Evolutionary conservation across 2,888 invertebrate species (phyloP).

Genomic region (Halictus ligatus): DNA sequence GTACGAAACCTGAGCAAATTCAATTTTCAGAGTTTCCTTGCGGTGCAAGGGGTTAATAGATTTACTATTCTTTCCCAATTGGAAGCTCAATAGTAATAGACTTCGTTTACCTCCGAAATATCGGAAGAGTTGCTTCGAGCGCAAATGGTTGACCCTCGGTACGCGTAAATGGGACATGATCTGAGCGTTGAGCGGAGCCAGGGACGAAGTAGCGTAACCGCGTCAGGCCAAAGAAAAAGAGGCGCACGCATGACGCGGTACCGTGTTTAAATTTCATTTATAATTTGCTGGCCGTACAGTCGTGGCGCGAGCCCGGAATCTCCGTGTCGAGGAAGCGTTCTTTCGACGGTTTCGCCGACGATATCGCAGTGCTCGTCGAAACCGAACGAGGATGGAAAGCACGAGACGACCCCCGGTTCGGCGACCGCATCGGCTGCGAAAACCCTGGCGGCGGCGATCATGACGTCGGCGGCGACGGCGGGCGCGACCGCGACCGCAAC

Average conservation of each 20-base stretch:
- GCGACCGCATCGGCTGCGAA: background rate
- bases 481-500: background rate
- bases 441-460: constrained; percentile 26
- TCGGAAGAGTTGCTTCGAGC: too few relatives aligned
- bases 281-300: constrained; percentile 82
- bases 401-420: constrained; percentile 7
- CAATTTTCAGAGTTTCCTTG: too few relatives aligned
- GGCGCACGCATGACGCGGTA: constrained; percentile 65
- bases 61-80: too few relatives aligned
- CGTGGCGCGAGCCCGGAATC: constrained; percentile 80
- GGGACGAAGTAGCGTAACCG: background rate
- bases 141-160: background rate
- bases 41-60: too few relatives aligned
- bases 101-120: too few relatives aligned
- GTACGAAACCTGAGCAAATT: too few relatives aligned
- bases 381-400: constrained; percentile 70
- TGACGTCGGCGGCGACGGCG: constrained; percentile 4
- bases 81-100: too few relatives aligned
- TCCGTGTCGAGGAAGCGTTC: constrained; percentile 64
- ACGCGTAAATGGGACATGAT: background rate
- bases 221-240: background rate
- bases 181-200: constrained; percentile 4
- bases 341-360: constrained; percentile 75
- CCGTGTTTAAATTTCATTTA: constrained; percentile 80
- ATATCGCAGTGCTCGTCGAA: constrained; percentile 70